Evolutionary conservation across 2,797 vertebrate species (phyloP).

Genomic region (Pygocentrus nattereri): DNA sequence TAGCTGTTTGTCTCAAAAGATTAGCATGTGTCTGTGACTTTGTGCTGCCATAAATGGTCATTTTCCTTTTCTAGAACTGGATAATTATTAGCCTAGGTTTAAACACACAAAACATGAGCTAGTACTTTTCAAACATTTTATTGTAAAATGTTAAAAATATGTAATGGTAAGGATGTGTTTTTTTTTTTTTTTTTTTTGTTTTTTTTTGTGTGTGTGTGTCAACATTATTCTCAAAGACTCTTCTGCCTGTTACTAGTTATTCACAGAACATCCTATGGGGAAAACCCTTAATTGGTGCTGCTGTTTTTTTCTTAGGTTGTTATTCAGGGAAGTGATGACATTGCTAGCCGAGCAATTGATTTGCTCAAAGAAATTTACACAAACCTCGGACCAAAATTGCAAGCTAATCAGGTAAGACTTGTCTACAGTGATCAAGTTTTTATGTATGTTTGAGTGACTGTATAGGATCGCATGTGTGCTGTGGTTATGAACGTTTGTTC

Average conservation of each 20-base stretch:
- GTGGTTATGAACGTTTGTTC: too few species aligned
- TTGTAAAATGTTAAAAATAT: too few species aligned
- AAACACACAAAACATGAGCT: background rate
- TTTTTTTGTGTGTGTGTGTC: background rate
- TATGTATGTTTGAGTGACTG: background rate
- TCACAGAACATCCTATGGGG: background rate
- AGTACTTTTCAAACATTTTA: background rate
- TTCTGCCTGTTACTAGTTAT: background rate
- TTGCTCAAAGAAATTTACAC: constrained; percentile 99
- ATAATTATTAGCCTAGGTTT: background rate
- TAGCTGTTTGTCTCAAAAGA: background rate
- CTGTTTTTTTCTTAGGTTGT: constrained; percentile 84
- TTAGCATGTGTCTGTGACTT: background rate
- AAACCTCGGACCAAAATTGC: constrained; percentile 97
- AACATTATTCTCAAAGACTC: background rate
- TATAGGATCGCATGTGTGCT: too few species aligned
- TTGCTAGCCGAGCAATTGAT: constrained; percentile 97
- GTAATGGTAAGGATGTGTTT: background rate
- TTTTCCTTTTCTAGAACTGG: background rate
- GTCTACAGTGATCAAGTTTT: background rate
- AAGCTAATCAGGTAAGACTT: constrained; percentile 93
- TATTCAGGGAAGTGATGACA: constrained; percentile 99
- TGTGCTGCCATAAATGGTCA: background rate
- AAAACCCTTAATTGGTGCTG: background rate
- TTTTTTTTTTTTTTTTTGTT: background rate